phyloP scores from a whole-genome alignment of 2,113 vertebrate genomes.

The Anguilla rostrata region DNA sequence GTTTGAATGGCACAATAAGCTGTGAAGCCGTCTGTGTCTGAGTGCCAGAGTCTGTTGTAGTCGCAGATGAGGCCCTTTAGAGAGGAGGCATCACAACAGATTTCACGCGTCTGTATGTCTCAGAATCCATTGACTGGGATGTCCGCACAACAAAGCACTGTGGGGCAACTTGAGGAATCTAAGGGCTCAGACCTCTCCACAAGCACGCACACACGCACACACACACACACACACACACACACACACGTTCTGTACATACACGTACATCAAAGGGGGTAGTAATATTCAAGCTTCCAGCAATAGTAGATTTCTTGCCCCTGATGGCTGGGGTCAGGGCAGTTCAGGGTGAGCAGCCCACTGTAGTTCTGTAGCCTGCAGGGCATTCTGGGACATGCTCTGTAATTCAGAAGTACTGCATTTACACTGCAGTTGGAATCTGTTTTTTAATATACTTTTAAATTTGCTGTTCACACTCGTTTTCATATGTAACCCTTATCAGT shows the following conservation, averaged over 20 bases:
- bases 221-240: neutral
- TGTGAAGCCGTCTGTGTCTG: neutral
- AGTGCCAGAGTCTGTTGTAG: slow-evolving; percentile 4
- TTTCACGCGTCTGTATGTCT: slow-evolving; percentile 28
- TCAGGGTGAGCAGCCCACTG: neutral
- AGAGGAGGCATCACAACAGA: slow-evolving; percentile 30
- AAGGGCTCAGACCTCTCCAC: slow-evolving; percentile 20
- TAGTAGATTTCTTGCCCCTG: neutral
- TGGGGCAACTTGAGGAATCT: slow-evolving; percentile 9
- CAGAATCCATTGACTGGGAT: slow-evolving; percentile 16
- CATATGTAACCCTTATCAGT: too few species aligned
- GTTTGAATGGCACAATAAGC: slow-evolving; percentile 4
- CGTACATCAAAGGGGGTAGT: neutral
- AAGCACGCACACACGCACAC: neutral
- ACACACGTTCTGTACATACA: neutral
- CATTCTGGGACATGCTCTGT: neutral
- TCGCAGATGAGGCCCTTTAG: neutral
- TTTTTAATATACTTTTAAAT: too few species aligned
- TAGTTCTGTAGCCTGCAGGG: neutral
- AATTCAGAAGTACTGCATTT: neutral
- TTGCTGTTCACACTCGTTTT: too few species aligned
- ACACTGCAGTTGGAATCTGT: too few species aligned
- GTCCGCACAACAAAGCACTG: slow-evolving; percentile 17
- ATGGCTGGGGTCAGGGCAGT: neutral
- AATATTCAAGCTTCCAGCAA: neutral